These are phyloP conservation scores for Polylopha cassiicola DNA, from an alignment of 2,888 invertebrate genomes.

Conservation along the genomic window DNA sequence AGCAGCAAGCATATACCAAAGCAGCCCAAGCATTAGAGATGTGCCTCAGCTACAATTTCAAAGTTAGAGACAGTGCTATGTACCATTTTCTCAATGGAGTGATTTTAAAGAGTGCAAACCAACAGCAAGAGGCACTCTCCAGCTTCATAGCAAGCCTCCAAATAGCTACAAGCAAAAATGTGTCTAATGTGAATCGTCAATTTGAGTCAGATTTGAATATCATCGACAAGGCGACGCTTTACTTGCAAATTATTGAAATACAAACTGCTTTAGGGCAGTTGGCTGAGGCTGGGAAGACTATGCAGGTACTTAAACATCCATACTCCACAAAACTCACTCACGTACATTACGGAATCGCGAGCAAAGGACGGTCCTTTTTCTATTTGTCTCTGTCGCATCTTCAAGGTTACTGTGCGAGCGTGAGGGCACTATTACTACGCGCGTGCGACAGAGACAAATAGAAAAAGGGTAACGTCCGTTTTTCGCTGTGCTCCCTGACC, in stretches of 20 bases:
- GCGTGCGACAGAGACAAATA: too few relatives aligned
- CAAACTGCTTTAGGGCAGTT: constrained; percentile 82
- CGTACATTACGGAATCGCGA: too few relatives aligned
- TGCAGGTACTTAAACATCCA: constrained; percentile 80
- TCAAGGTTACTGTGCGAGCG: too few relatives aligned
- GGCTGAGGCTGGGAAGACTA: constrained; percentile 87
- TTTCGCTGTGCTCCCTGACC: too few relatives aligned
- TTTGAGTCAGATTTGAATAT: constrained; percentile 72
- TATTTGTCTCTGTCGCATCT: too few relatives aligned
- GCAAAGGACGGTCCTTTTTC: too few relatives aligned
- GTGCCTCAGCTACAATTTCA: constrained; percentile 94
- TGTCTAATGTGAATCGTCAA: constrained; percentile 43
- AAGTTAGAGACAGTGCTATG: constrained; percentile 92
- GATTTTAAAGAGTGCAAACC: constrained; percentile 85
- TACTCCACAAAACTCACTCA: too few relatives aligned
- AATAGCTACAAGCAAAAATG: constrained; percentile 71
- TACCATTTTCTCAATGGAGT: constrained; percentile 92
- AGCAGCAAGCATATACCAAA: constrained; percentile 81
- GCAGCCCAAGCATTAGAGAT: constrained; percentile 93
- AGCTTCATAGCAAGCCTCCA: constrained; percentile 86
- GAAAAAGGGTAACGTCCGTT: too few relatives aligned
- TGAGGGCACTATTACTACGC: too few relatives aligned
- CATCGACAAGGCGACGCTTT: constrained; percentile 90
- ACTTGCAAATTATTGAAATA: constrained; percentile 89
- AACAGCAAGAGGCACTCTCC: constrained; percentile 83